Conservation (phyloP, 2,113 vertebrate genomes). For the Carollia perspicillata region DNA sequence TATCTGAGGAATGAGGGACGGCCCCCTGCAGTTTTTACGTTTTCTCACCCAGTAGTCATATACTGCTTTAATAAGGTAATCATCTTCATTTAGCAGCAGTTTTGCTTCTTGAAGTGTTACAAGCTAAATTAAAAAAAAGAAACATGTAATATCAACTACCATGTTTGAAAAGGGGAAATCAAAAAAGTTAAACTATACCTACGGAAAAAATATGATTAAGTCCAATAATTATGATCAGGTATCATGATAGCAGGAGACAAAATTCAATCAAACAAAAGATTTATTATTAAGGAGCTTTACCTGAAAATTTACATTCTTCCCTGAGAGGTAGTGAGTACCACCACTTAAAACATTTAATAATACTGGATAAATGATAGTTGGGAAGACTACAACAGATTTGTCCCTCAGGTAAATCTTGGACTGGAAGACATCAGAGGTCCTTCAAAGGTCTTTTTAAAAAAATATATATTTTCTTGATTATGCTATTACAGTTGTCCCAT, state of each 20-base stretch:
- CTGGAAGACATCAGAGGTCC: not conserved
- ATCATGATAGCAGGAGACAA: not conserved
- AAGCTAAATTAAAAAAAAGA: constrained; percentile 81
- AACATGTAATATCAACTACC: constrained; percentile 8
- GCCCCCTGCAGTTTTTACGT: constrained; percentile 90
- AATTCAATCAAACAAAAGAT: constrained; percentile 17
- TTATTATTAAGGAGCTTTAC: not conserved
- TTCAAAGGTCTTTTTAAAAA: not conserved
- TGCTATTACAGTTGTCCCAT: too few relatives aligned
- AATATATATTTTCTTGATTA: too few relatives aligned
- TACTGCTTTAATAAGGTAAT: constrained; percentile 94
- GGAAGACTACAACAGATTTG: not conserved
- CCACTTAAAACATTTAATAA: constrained; percentile 40
- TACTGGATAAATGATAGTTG: not conserved
- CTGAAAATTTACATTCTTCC: not conserved
- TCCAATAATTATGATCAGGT: constrained; percentile 28
- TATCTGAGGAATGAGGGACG: constrained; percentile 90
- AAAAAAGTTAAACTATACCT: constrained; percentile 28
- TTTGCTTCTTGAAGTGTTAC: constrained; percentile 94
- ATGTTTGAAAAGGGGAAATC: constrained; percentile 26
- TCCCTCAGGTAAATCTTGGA: not conserved
- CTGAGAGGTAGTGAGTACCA: not conserved
- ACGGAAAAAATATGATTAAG: not conserved
- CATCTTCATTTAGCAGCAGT: constrained; percentile 93
- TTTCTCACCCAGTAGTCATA: constrained; percentile 97